These are phyloP conservation scores for Diplodus puntazzo DNA, from an alignment of 2,797 vertebrate genomes.

Conservation along the genomic window DNA sequence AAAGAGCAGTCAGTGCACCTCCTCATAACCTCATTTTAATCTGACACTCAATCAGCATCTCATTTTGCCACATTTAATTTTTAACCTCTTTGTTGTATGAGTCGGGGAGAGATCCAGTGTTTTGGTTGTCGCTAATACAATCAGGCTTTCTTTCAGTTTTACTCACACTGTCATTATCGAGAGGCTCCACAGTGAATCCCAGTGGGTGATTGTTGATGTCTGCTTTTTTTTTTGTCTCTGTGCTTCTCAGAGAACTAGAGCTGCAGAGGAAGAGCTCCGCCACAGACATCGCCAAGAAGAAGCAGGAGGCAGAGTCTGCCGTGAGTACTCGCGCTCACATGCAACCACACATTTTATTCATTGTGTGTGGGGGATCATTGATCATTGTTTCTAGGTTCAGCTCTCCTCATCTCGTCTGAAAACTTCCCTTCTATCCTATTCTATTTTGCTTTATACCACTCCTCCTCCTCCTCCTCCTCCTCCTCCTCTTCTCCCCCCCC, in stretches of 20 bases:
- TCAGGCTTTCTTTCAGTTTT: conserved; percentile 39
- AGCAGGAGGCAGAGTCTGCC: conserved; percentile 96
- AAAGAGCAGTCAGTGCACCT: conserved; percentile 90
- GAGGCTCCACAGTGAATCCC: conserved; percentile 52
- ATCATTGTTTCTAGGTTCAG: conserved; percentile 59
- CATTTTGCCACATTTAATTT: not conserved
- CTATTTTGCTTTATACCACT: conserved; percentile 31
- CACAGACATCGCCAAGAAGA: conserved; percentile 93
- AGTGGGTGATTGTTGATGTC: conserved; percentile 63
- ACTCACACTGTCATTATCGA: conserved; percentile 39
- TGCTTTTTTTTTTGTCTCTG: conserved; percentile 52
- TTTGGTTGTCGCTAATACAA: conserved; percentile 32
- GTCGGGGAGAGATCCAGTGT: conserved; percentile 5
- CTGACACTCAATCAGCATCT: conserved; percentile 10
- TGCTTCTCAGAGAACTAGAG: conserved; percentile 90
- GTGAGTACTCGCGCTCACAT: conserved; percentile 83
- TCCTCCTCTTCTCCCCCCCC: conserved; percentile 37
- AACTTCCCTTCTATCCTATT: conserved; percentile 34
- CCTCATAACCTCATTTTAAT: not conserved
- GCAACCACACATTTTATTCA: conserved; percentile 38
- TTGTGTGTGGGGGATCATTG: conserved; percentile 53
- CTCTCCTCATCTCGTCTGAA: conserved; percentile 53
- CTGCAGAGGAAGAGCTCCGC: conserved; percentile 94
- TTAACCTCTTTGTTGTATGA: not conserved
- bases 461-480: conserved; percentile 33